Evolutionary conservation across 2,113 vertebrate species (phyloP).

Genomic region (Tursiops truncatus): DNA sequence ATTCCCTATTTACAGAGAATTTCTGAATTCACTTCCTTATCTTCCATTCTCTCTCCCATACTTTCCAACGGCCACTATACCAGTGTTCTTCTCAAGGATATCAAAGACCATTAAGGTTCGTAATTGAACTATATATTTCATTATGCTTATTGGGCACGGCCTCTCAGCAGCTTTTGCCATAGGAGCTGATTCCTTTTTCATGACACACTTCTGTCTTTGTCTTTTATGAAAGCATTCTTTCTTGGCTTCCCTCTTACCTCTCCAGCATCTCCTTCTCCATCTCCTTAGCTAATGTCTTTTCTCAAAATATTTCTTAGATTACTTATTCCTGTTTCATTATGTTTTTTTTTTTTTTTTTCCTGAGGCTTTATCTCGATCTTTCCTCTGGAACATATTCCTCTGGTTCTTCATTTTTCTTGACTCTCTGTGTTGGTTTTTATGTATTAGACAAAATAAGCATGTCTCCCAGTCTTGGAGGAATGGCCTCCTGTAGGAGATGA

Average conservation of each 20-base stretch:
- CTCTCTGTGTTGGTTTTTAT: neutral
- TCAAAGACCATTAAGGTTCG: too few species aligned
- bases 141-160: too few species aligned
- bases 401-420: neutral
- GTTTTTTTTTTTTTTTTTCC: too few species aligned
- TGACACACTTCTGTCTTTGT: neutral
- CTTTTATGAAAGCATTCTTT: neutral
- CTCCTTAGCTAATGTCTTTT: neutral
- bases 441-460: too few species aligned
- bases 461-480: neutral
- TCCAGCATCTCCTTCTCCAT: neutral
- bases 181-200: accelerated
- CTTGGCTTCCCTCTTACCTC: neutral
- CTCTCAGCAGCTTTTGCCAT: neutral
- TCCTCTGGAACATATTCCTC: neutral
- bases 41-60: neutral
- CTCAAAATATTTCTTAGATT: neutral
- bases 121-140: too few species aligned
- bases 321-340: neutral
- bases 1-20: neutral
- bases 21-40: neutral
- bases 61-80: neutral
- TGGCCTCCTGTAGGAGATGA: neutral
- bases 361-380: neutral
- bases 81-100: neutral